These are phyloP conservation scores for Diploptera punctata DNA, from an alignment of 2,888 invertebrate genomes.

Conservation along the genomic window DNA sequence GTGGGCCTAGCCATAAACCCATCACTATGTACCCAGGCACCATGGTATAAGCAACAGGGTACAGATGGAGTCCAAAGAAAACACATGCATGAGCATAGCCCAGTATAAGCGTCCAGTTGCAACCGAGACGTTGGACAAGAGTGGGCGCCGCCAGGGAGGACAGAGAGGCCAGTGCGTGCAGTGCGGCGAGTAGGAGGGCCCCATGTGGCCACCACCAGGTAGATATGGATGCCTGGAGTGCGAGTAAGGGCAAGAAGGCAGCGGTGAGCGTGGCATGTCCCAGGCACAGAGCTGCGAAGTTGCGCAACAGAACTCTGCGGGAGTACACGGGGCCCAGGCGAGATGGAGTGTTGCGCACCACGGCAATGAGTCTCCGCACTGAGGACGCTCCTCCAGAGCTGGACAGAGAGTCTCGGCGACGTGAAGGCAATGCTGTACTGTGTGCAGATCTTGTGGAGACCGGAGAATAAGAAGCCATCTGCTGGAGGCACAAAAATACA, in stretches of 20 bases:
- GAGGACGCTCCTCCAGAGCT: slow-evolving; percentile 80
- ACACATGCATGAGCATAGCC: slow-evolving; percentile 64
- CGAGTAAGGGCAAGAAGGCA: slow-evolving; percentile 66
- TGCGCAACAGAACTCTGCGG: slow-evolving; percentile 49
- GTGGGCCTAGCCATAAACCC: slow-evolving; percentile 62
- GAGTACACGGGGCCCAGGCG: slow-evolving; percentile 50
- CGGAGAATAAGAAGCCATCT: slow-evolving; percentile 65
- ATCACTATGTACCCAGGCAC: slow-evolving; percentile 61
- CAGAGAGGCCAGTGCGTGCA: slow-evolving; percentile 67
- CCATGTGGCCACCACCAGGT: slow-evolving; percentile 61
- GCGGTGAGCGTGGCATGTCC: slow-evolving; percentile 49
- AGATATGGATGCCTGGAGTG: slow-evolving; percentile 61
- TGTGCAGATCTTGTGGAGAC: slow-evolving; percentile 48
- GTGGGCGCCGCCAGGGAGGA: slow-evolving; percentile 61
- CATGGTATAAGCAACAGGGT: slow-evolving; percentile 61
- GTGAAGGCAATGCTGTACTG: slow-evolving; percentile 45
- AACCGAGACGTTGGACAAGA: slow-evolving; percentile 59
- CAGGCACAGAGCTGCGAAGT: slow-evolving; percentile 55
- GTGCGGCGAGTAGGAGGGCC: slow-evolving; percentile 66
- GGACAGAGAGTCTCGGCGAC: slow-evolving; percentile 71
- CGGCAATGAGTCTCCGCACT: slow-evolving; percentile 73
- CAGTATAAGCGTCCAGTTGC: slow-evolving; percentile 57
- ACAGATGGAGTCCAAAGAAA: slow-evolving; percentile 67
- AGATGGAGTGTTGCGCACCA: slow-evolving; percentile 56
- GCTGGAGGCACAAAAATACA: too few relatives aligned